Conservation (phyloP, 2,797 vertebrate genomes). For the Simalia tracyae region DNA sequence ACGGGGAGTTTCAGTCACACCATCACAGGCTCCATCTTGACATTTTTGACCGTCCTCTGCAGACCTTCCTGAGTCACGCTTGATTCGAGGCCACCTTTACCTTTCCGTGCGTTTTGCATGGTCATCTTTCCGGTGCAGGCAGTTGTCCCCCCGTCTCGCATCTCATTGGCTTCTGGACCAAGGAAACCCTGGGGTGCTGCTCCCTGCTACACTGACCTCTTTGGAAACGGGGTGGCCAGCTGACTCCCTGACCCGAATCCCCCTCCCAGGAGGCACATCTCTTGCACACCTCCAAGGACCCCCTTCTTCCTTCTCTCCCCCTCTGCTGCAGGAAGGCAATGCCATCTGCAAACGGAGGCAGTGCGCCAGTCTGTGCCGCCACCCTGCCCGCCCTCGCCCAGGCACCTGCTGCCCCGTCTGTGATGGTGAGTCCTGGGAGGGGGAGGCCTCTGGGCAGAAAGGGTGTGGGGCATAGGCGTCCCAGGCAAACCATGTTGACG, state of each 20-base stretch:
- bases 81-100: background rate
- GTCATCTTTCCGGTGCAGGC: accelerated
- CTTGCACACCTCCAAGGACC: background rate
- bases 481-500: background rate
- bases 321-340: background rate
- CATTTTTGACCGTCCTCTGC: background rate
- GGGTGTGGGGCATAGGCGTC: no score
- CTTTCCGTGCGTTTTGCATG: background rate
- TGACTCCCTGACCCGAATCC: background rate
- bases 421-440: conserved; percentile 8
- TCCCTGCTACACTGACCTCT: background rate
- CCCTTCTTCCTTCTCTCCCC: no score
- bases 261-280: background rate
- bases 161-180: background rate
- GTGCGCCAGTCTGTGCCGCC: conserved; percentile 5
- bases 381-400: background rate
- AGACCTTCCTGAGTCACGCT: no score
- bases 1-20: background rate
- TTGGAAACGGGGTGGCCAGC: no score
- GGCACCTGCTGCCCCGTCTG: background rate
- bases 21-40: background rate
- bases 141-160: background rate
- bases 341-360: conserved; percentile 9
- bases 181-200: background rate
- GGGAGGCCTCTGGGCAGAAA: no score